Percentiles rank a stretch among this genome's conserved stretches.
phyloP scores from a whole-genome alignment of 1,140 invertebrate species.

The Cydia amplana region DNA sequence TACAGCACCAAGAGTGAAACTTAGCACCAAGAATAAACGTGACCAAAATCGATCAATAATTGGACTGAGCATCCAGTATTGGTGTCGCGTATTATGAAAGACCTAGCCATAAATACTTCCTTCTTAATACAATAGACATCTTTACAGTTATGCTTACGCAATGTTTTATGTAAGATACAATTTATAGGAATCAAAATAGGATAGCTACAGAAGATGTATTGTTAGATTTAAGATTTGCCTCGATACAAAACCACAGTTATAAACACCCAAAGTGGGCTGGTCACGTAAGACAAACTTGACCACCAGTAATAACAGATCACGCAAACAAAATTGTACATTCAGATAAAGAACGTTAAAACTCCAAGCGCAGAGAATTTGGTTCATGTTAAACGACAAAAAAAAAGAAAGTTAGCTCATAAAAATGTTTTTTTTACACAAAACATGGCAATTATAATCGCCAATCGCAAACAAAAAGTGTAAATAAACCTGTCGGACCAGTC shows the following conservation, averaged over 20 bases:
- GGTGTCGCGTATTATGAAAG: slow-evolving; percentile 4
- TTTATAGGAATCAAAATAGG: slow-evolving; percentile 4
- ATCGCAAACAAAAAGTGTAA: slow-evolving; percentile 44
- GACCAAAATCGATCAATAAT: not conserved
- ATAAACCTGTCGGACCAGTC: slow-evolving; percentile 56
- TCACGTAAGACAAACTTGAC: slow-evolving; percentile 22
- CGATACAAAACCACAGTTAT: slow-evolving; percentile 28
- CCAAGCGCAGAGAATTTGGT: not conserved
- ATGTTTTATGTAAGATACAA: slow-evolving; percentile 14
- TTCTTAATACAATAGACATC: slow-evolving; percentile 18
- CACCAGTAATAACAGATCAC: slow-evolving; percentile 22
- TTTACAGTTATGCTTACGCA: slow-evolving; percentile 14
- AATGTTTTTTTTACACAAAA: slow-evolving; percentile 32
- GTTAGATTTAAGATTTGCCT: not conserved
- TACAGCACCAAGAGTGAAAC: no score
- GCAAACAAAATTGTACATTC: slow-evolving; percentile 20
- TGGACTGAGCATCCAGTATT: not conserved
- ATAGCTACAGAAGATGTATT: slow-evolving; percentile 11
- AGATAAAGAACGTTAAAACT: slow-evolving; percentile 12
- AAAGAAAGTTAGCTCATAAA: slow-evolving; percentile 30
- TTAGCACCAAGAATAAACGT: not conserved
- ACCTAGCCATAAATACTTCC: not conserved
- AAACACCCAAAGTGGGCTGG: slow-evolving; percentile 22
- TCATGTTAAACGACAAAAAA: not conserved
- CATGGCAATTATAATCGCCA: slow-evolving; percentile 31